phyloP scores from a whole-genome alignment of 2,888 invertebrate genomes.

The Hirtodrosophila trivittata region DNA sequence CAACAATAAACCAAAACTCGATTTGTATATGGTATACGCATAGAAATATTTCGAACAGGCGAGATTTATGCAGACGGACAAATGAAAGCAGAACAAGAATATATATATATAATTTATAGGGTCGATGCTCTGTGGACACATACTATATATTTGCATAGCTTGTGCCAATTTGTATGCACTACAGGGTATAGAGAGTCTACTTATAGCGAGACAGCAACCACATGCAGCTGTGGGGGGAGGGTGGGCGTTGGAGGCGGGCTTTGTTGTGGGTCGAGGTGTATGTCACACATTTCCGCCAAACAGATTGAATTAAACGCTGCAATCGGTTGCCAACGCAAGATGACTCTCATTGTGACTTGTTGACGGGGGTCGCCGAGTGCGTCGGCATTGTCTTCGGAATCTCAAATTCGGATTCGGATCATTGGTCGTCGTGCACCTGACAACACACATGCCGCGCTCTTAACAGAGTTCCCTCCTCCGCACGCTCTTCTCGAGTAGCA shows the following conservation, averaged over 20 bases:
- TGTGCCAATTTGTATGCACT: not conserved
- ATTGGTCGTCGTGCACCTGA: constrained; percentile 47
- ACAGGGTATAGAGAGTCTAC: not conserved
- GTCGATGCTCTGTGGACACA: not conserved
- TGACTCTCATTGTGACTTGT: constrained; percentile 54
- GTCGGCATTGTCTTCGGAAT: constrained; percentile 24
- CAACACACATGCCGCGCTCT: constrained; percentile 40
- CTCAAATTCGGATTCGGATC: constrained; percentile 33
- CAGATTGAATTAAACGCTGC: constrained; percentile 50
- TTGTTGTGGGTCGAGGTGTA: not conserved
- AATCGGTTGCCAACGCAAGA: constrained; percentile 31
- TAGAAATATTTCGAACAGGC: no score
- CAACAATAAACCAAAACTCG: no score
- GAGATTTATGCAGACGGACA: no score
- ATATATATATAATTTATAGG: no score
- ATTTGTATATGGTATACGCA: not conserved
- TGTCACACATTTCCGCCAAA: constrained; percentile 57
- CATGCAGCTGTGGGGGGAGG: constrained; percentile 28
- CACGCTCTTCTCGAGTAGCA: not conserved
- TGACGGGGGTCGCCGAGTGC: constrained; percentile 33
- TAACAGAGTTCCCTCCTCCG: constrained; percentile 2
- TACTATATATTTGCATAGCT: not conserved
- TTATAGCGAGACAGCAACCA: not conserved
- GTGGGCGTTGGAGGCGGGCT: not conserved
- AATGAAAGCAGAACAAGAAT: no score